Percentiles rank a stretch among this genome's conserved stretches.
Evolutionary conservation across 2,797 vertebrate genomes (phyloP).

Genomic region (Rhynchotus rufescens): DNA sequence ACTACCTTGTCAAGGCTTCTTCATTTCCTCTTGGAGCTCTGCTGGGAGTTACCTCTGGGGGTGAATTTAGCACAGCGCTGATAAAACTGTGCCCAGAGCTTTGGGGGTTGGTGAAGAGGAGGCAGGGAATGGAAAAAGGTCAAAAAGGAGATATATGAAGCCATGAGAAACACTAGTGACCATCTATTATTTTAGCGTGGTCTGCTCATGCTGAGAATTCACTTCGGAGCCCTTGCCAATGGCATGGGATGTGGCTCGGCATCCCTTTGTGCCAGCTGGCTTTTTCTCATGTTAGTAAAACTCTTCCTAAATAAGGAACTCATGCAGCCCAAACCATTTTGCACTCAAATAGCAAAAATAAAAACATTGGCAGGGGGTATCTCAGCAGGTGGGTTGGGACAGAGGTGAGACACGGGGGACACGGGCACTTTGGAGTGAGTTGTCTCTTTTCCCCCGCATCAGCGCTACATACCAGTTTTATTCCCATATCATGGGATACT

Average conservation of each 20-base stretch:
- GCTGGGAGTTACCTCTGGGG: neutral
- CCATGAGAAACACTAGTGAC: neutral
- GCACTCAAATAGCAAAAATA: neutral
- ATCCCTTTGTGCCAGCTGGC: neutral
- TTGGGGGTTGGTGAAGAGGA: accelerated
- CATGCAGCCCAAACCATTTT: neutral
- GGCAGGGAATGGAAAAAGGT: neutral
- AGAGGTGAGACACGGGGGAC: neutral
- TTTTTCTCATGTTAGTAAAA: neutral
- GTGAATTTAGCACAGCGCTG: neutral
- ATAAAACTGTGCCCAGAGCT: neutral
- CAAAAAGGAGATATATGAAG: neutral
- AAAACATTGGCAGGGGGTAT: neutral
- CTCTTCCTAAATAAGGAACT: neutral
- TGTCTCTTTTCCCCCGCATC: neutral
- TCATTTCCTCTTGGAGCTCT: neutral
- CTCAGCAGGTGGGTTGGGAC: neutral
- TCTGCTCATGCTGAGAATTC: neutral
- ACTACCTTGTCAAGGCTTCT: neutral
- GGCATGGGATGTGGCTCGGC: too few species aligned
- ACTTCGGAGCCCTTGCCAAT: neutral
- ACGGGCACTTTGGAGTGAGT: neutral
- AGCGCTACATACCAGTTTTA: neutral
- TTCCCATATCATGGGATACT: neutral
- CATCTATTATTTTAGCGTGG: neutral